Conservation (phyloP, 2,888 invertebrate species). For the Macaria notata region DNA sequence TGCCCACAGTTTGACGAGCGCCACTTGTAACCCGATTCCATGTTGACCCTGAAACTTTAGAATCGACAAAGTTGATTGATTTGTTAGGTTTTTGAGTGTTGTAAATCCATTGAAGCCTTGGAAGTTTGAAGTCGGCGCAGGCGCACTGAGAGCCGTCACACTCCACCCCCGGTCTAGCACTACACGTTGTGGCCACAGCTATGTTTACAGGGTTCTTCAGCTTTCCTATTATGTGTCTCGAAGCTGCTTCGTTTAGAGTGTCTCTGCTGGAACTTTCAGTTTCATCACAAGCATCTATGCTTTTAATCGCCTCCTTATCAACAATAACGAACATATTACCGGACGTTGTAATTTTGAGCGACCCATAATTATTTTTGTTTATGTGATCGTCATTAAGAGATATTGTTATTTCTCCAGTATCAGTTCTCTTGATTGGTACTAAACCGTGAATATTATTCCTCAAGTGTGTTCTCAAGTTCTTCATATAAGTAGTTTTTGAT, state of each 20-base stretch:
- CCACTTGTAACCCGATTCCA: slow-evolving; percentile 23
- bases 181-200: slow-evolving; percentile 46
- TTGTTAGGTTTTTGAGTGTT: not conserved
- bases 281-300: slow-evolving; percentile 24
- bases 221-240: slow-evolving; percentile 30
- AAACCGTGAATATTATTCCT: slow-evolving; percentile 36
- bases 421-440: slow-evolving; percentile 46
- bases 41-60: slow-evolving; percentile 15
- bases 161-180: slow-evolving; percentile 32
- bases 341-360: slow-evolving; percentile 55
- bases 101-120: not conserved
- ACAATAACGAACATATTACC: slow-evolving; percentile 54
- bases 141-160: slow-evolving; percentile 48
- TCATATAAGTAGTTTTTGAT: slow-evolving; percentile 49
- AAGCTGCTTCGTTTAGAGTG: slow-evolving; percentile 9
- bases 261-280: not conserved
- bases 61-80: slow-evolving; percentile 9
- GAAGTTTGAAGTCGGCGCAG: slow-evolving; percentile 35
- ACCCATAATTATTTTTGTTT: slow-evolving; percentile 38
- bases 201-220: slow-evolving; percentile 39
- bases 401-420: slow-evolving; percentile 51
- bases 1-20: slow-evolving; percentile 6
- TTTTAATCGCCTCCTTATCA: slow-evolving; percentile 40
- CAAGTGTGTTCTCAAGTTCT: slow-evolving; percentile 50
- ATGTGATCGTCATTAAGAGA: slow-evolving; percentile 38